A percentile compares a stretch with the other conserved stretches of the same genome.
These are phyloP conservation scores for Venusia cambrica DNA, from an alignment of 2,888 invertebrate genomes.

Conservation along the genomic window DNA sequence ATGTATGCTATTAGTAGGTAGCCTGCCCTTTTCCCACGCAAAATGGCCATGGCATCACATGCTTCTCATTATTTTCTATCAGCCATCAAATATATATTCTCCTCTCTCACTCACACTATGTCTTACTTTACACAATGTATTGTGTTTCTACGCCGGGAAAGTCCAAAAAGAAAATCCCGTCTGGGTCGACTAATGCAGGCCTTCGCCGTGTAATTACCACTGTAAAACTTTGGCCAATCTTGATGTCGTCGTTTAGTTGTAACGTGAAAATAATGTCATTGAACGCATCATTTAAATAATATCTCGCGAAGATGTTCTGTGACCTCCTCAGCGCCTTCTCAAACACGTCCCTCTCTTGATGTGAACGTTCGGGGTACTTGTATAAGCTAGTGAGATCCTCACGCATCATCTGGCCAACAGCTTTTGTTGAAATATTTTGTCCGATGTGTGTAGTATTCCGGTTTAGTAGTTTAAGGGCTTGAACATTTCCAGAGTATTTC, in stretches of 20 bases:
- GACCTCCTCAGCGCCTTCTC: slow-evolving; percentile 91
- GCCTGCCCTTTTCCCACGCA: no score
- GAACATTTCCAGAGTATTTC: slow-evolving; percentile 91
- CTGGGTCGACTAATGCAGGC: slow-evolving; percentile 29
- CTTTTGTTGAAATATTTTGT: slow-evolving; percentile 91
- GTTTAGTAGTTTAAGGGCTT: slow-evolving; percentile 90
- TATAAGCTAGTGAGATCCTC: slow-evolving; percentile 92
- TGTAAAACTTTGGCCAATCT: slow-evolving; percentile 91
- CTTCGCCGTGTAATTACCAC: no score
- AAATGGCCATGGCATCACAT: no score
- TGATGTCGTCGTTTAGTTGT: slow-evolving; percentile 90
- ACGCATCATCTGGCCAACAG: slow-evolving; percentile 88
- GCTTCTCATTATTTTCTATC: no score
- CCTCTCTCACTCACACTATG: no score
- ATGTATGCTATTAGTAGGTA: no score
- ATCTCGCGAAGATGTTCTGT: slow-evolving; percentile 89
- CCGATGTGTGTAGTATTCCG: slow-evolving; percentile 91
- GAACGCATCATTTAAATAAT: slow-evolving; percentile 93
- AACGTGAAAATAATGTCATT: slow-evolving; percentile 93
- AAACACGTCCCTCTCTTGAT: slow-evolving; percentile 92
- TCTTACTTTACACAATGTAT: no score
- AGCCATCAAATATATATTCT: no score
- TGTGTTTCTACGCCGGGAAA: no score
- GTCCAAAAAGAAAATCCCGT: no score
- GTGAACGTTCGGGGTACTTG: slow-evolving; percentile 90